These are phyloP conservation scores for Euwallacea similis DNA, from an alignment of 1,140 invertebrate genomes.

Conservation along the genomic window DNA sequence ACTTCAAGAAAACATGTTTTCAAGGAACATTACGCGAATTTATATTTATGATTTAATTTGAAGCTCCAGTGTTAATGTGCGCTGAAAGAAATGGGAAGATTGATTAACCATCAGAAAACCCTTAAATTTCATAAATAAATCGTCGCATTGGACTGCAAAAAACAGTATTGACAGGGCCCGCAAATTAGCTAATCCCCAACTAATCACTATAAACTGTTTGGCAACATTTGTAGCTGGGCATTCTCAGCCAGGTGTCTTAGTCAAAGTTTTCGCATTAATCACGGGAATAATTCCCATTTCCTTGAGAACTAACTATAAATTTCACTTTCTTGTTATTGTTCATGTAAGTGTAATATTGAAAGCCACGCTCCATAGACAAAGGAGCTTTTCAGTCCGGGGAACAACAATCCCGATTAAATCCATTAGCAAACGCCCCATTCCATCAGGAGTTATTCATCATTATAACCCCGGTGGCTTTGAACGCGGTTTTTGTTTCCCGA, in stretches of 20 bases:
- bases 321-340: conserved; percentile 31
- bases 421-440: conserved; percentile 24
- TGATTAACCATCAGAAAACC: too few species aligned
- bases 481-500: conserved; percentile 7
- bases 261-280: conserved; percentile 20
- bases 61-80: conserved; percentile 6
- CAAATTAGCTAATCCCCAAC: background rate
- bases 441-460: conserved; percentile 25
- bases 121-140: too few species aligned
- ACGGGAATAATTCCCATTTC: conserved; percentile 20
- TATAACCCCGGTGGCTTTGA: conserved; percentile 7
- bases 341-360: conserved; percentile 27
- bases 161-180: too few species aligned
- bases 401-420: conserved; percentile 28
- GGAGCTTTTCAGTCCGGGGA: conserved; percentile 20
- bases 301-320: conserved; percentile 20
- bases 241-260: conserved; percentile 5
- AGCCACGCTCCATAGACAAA: conserved; percentile 23
- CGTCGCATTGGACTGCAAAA: too few species aligned
- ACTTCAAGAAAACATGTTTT: conserved; percentile 19
- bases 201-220: conserved; percentile 8
- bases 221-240: background rate
- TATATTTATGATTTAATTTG: conserved; percentile 28
- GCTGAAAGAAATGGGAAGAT: too few species aligned
- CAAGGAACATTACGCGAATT: conserved; percentile 21